These are phyloP conservation scores for Antennarius maculatus DNA, from an alignment of 2,797 vertebrate genomes.

Conservation along the genomic window DNA sequence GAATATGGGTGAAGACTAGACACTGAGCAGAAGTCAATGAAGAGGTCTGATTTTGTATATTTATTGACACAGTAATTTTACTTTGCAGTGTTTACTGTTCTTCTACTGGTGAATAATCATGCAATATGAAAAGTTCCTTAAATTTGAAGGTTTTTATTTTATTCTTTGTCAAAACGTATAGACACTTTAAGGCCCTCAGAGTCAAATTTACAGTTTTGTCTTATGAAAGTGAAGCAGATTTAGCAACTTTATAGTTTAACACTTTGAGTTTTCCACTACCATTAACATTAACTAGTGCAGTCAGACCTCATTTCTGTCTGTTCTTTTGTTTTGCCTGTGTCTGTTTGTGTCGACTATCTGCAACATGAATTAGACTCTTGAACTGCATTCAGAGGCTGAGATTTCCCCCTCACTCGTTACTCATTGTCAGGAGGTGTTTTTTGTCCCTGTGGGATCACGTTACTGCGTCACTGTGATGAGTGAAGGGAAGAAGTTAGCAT, in stretches of 20 bases:
- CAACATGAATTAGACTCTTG: neutral
- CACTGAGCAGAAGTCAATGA: too few relatives aligned
- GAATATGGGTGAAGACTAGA: too few relatives aligned
- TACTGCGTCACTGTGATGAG: conserved; percentile 15
- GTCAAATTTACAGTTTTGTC: neutral
- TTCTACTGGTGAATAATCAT: too few relatives aligned
- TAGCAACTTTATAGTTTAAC: neutral
- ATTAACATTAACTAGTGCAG: neutral
- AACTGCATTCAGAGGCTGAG: conserved; percentile 1
- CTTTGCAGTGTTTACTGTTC: too few relatives aligned
- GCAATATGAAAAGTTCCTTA: neutral
- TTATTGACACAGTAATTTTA: too few relatives aligned
- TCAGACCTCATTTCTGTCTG: neutral
- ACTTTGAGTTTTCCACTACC: neutral
- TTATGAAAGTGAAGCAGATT: neutral
- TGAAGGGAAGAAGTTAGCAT: conserved; percentile 27
- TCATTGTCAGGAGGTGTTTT: conserved; percentile 10
- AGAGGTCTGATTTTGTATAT: too few relatives aligned
- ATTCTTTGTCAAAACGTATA: neutral
- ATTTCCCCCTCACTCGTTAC: neutral
- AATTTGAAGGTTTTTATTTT: neutral
- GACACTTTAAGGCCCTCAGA: neutral
- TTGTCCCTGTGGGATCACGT: conserved; percentile 28
- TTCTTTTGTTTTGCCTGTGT: neutral
- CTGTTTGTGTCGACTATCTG: neutral